Conservation (phyloP, 2,888 invertebrate species). For the Ormyrus thymus region DNA sequence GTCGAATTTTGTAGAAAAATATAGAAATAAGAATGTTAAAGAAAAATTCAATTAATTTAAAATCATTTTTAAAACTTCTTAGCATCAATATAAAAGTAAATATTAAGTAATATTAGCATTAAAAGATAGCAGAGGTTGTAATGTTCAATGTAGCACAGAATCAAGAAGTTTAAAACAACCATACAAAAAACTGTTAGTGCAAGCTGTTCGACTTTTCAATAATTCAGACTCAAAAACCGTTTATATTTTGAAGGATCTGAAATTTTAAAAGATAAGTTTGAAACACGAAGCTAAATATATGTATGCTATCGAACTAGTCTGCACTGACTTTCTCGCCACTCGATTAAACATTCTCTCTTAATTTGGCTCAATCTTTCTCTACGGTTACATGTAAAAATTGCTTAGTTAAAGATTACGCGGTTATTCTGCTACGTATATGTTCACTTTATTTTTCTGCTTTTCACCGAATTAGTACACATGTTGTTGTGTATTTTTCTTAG, state of each 20-base stretch:
- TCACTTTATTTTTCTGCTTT: conserved; percentile 14
- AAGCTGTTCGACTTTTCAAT: conserved; percentile 49
- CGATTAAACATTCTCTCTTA: conserved; percentile 49
- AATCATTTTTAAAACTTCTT: too few species aligned
- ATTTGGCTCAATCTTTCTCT: conserved; percentile 14
- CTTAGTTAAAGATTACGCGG: conserved; percentile 49
- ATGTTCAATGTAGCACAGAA: too few species aligned
- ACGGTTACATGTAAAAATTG: conserved; percentile 53
- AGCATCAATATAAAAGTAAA: too few species aligned
- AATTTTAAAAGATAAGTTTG: conserved; percentile 20
- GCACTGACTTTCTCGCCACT: conserved; percentile 56
- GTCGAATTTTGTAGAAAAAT: too few species aligned
- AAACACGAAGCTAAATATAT: conserved; percentile 22
- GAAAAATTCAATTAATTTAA: too few species aligned
- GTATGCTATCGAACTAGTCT: conserved; percentile 40
- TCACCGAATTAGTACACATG: conserved; percentile 23
- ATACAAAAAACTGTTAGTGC: not conserved
- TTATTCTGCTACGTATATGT: conserved; percentile 36
- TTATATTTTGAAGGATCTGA: conserved; percentile 28
- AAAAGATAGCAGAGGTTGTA: too few species aligned
- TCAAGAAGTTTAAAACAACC: too few species aligned
- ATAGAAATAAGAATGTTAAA: too few species aligned
- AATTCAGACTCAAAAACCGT: conserved; percentile 39
- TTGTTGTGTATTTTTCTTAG: conserved; percentile 25
- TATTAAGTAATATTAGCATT: too few species aligned